A percentile compares a stretch with the other conserved stretches of the same genome.
phyloP scores from a whole-genome alignment of 2,797 vertebrate species.

The Liasis olivaceus region DNA sequence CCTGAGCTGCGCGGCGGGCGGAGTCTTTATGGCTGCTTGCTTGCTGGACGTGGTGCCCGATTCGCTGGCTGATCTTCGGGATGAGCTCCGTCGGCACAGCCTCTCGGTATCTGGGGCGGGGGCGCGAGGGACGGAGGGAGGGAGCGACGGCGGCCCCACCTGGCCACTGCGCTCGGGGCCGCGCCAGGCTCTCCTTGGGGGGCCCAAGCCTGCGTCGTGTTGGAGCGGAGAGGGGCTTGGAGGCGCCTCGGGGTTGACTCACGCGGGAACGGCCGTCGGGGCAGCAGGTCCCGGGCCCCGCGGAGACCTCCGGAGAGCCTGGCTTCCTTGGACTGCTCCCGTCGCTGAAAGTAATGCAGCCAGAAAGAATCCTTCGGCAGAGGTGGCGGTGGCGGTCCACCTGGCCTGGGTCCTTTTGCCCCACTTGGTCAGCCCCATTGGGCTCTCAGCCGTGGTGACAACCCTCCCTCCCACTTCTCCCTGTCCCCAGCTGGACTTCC shows the following conservation, averaged over 20 bases:
- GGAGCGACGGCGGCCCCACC: too few relatives aligned
- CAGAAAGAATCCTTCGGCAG: too few relatives aligned
- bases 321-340: background rate
- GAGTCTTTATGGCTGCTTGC: constrained; percentile 85
- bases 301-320: too few relatives aligned
- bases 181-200: background rate
- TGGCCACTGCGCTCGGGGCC: background rate
- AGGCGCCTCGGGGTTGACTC: background rate
- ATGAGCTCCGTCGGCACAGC: constrained; percentile 60
- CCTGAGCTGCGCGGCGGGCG: constrained; percentile 84
- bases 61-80: constrained; percentile 79
- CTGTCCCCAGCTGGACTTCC: constrained; percentile 28
- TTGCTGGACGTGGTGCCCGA: constrained; percentile 85
- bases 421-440: background rate
- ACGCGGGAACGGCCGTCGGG: background rate
- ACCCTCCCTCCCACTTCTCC: background rate
- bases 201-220: background rate
- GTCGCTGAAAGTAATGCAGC: background rate
- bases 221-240: too few relatives aligned
- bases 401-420: background rate
- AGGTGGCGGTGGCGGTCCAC: too few relatives aligned
- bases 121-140: background rate
- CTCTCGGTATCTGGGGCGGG: constrained; percentile 63
- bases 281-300: too few relatives aligned
- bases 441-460: too few relatives aligned